These are phyloP conservation scores for Peromyscus eremicus DNA, from an alignment of 2,797 vertebrate species.

Conservation along the genomic window DNA sequence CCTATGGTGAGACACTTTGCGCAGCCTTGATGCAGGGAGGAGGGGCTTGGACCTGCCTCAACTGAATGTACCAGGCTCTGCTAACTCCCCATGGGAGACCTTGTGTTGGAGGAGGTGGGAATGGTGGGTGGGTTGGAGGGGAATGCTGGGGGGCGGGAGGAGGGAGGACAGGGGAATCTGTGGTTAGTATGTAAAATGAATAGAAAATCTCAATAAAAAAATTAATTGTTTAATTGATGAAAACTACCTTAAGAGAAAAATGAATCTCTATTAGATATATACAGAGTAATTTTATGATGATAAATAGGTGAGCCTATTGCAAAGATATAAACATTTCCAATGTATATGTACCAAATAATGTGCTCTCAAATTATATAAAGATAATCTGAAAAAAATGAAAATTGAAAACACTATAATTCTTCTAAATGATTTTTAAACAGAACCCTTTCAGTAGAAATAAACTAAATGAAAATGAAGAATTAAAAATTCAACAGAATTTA, in stretches of 20 bases:
- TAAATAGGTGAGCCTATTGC: background rate
- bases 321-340: background rate
- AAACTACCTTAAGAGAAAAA: background rate
- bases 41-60: too few relatives aligned
- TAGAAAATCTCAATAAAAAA: too few relatives aligned
- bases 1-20: too few relatives aligned
- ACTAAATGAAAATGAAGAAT: conserved; percentile 11
- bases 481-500: background rate
- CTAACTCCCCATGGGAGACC: too few relatives aligned
- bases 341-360: background rate
- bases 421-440: background rate
- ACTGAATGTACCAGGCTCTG: too few relatives aligned
- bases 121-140: too few relatives aligned
- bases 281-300: background rate
- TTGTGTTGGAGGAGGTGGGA: too few relatives aligned
- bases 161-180: too few relatives aligned
- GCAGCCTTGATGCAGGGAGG: too few relatives aligned
- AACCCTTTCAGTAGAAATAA: background rate
- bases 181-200: too few relatives aligned
- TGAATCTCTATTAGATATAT: background rate
- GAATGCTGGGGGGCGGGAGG: too few relatives aligned
- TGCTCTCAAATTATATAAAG: background rate
- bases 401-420: conserved; percentile 9
- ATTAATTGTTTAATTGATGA: background rate
- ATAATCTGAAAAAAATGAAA: background rate